Evolutionary conservation across 2,797 vertebrate species (phyloP).

Genomic region (Calcarius lapponicus): DNA sequence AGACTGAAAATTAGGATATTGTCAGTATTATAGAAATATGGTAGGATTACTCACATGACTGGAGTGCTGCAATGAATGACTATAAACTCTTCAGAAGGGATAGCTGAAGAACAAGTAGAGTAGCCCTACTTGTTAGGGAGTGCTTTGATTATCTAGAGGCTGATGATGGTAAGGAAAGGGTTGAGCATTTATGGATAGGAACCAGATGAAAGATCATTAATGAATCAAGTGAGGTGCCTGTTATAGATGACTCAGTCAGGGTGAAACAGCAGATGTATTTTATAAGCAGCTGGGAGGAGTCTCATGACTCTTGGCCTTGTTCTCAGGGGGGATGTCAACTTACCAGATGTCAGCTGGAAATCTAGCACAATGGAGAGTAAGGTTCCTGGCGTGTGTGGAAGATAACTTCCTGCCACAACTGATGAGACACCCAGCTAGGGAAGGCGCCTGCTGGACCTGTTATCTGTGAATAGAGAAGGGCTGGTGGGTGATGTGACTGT

Average conservation of each 20-base stretch:
- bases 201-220: background rate
- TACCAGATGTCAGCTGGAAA: background rate
- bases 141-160: background rate
- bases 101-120: background rate
- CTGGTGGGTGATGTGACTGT: background rate
- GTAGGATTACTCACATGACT: background rate
- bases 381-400: background rate
- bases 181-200: background rate
- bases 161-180: background rate
- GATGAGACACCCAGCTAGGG: background rate
- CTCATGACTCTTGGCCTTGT: background rate
- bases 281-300: background rate
- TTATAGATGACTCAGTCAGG: background rate
- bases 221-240: fast-evolving
- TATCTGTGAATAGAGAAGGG: background rate
- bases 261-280: background rate
- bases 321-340: background rate
- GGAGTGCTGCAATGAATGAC: background rate
- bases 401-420: background rate
- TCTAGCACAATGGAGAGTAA: background rate
- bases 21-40: background rate
- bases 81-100: background rate
- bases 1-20: background rate
- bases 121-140: background rate
- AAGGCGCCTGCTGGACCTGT: background rate